These are phyloP conservation scores for Buphagus erythrorhynchus DNA, from an alignment of 2,797 vertebrate species.

Conservation along the genomic window DNA sequence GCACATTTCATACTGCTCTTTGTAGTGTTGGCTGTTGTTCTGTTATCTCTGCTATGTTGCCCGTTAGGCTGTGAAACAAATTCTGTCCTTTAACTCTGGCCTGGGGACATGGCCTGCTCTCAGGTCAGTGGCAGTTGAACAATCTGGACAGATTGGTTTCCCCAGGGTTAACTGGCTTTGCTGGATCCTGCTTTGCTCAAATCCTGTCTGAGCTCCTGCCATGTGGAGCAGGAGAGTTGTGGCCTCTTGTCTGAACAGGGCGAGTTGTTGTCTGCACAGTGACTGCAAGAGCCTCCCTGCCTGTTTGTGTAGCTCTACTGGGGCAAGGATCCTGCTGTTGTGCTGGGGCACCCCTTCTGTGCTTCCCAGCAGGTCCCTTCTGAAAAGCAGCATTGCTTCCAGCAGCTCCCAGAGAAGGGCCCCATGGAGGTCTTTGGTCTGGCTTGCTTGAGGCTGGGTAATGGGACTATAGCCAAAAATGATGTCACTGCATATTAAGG, in stretches of 20 bases:
- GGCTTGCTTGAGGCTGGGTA: neutral
- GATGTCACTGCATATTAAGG: constrained; percentile 13
- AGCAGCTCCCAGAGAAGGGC: neutral
- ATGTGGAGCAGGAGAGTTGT: neutral
- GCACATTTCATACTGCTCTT: neutral
- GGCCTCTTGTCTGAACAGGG: neutral
- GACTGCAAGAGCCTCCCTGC: neutral
- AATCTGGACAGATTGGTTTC: constrained; percentile 28
- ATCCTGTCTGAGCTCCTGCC: neutral
- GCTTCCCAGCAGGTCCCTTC: fast-evolving
- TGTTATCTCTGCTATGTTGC: neutral
- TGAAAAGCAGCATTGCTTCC: neutral
- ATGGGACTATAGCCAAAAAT: constrained; percentile 21
- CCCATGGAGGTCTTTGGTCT: neutral
- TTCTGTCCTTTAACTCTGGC: neutral
- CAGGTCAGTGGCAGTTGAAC: constrained; percentile 4
- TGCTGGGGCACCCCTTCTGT: neutral
- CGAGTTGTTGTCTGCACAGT: fast-evolving
- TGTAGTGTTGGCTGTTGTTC: neutral
- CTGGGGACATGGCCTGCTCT: neutral
- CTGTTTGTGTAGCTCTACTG: neutral
- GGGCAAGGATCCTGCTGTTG: neutral
- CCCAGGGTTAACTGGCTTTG: constrained; percentile 27
- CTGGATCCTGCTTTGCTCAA: neutral
- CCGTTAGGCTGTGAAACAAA: constrained; percentile 6